Base-by-base conservation (phyloP, 1,140 invertebrate species). In the Drosophila pectinifera region DNA sequence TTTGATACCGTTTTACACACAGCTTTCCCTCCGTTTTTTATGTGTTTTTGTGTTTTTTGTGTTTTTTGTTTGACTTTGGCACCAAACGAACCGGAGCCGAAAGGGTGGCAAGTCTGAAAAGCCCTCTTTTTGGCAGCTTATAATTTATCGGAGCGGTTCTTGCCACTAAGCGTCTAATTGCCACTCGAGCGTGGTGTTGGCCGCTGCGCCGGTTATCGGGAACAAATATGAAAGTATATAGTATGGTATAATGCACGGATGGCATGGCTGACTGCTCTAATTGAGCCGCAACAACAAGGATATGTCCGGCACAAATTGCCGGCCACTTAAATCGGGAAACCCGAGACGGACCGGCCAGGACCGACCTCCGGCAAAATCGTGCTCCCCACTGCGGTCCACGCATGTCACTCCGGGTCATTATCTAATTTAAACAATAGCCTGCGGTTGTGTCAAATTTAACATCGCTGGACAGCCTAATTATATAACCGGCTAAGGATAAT, bases 251-350 rank as follows among this genome's bases (percentile, higher is more conserved):
- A 57, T 70, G 45, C 36, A 48, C 36, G 56, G 39, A 31, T 48
- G 51, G 34, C 56, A 59, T 58, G 64, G 34, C 24, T 6, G 34
- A 36, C 53, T 34, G 24, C 64, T 43, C 55, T 62, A 78, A 83
- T 89, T 72, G 69, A 46, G 46, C 38, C 48, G 48, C 55, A 43
- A 68, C 62, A 43, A 64, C 67, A 61, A 54, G 76, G 54, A 70
- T 57, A 36, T 70, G 68, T 56, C 65, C 65, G 43, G 39, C 70
- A 62, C 58, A 79, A 86, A 88, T 75, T 79, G 62, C 57, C 20
- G 49, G 46, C 49, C 72, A 79, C 75, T 89, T 79, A 83, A 83
- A 77, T 46, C 11, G 38, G 24, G 75, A 65, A 83, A 70, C 49
- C 64, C 53, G 54, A 72, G 16, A 58, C 28, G 36, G 5, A n/a